Conservation (phyloP, 2,797 vertebrate species). For the Lacerta bilineata region DNA sequence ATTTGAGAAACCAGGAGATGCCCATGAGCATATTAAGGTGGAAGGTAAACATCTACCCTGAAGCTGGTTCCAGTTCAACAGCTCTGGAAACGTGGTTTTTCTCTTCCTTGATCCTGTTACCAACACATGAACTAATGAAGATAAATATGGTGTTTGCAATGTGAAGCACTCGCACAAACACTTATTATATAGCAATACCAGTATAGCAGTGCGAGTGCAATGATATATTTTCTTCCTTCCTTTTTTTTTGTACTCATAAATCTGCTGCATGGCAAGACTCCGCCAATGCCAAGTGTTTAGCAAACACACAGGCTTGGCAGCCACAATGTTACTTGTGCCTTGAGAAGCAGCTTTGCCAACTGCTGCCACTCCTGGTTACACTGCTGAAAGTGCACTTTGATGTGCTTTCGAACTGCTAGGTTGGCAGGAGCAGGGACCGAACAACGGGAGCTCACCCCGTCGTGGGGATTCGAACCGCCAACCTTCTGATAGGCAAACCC, state of each 20-base stretch:
- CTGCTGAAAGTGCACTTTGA: slow-evolving; percentile 23
- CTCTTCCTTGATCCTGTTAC: slow-evolving; percentile 9
- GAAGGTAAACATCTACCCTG: background rate
- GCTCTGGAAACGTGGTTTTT: slow-evolving; percentile 4
- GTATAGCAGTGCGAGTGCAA: slow-evolving; percentile 1
- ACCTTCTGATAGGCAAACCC: too few species aligned
- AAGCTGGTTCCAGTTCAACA: background rate
- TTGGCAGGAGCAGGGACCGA: too few species aligned
- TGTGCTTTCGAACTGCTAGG: too few species aligned
- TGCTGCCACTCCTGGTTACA: slow-evolving; percentile 43
- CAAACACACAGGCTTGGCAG: slow-evolving; percentile 54
- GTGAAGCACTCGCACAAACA: background rate
- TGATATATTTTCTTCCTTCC: slow-evolving; percentile 60
- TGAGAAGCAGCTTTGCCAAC: slow-evolving; percentile 68
- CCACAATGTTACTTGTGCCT: slow-evolving; percentile 45
- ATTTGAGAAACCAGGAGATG: background rate
- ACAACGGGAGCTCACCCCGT: too few species aligned
- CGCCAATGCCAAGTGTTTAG: slow-evolving; percentile 57
- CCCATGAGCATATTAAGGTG: background rate
- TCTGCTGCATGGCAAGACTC: slow-evolving; percentile 59
- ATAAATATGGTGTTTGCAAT: background rate
- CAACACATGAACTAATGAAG: slow-evolving; percentile 3
- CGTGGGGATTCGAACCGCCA: too few species aligned
- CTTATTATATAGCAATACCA: background rate
- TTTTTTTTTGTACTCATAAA: slow-evolving; percentile 46